Conservation (phyloP, 1,140 invertebrate genomes). For the Anagrus nilaparvatae region DNA sequence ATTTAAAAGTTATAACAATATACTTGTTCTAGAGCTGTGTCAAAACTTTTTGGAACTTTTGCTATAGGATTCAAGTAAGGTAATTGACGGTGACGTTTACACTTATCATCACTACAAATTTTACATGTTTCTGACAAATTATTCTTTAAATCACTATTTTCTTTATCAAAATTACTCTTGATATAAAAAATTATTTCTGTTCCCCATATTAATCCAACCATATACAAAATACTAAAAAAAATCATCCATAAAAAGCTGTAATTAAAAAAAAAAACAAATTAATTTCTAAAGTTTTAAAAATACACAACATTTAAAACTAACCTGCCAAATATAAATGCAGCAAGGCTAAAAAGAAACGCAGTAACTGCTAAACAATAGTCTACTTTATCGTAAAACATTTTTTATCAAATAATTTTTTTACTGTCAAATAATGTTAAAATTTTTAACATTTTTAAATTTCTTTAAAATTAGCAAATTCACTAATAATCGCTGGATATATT, state of each 20-base stretch:
- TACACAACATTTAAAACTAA: conserved; percentile 13
- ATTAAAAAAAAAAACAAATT: conserved; percentile 11
- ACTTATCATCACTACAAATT: conserved; percentile 35
- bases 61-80: conserved; percentile 29
- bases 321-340: conserved; percentile 26
- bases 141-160: conserved; percentile 12
- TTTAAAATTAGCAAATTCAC: no score
- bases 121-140: conserved; percentile 21
- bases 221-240: conserved; percentile 22
- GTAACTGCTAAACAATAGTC: conserved; percentile 13
- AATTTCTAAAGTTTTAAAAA: background rate
- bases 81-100: conserved; percentile 33
- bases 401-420: no score
- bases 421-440: no score
- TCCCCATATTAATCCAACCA: conserved; percentile 25
- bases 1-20: conserved; percentile 8
- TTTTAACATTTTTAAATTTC: no score
- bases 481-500: no score
- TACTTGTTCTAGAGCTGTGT: conserved; percentile 32
- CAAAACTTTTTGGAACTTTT: conserved; percentile 36
- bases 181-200: conserved; percentile 21
- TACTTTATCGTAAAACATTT: conserved; percentile 17
- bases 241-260: conserved; percentile 27
- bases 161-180: conserved; percentile 17
- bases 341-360: conserved; percentile 14